Evolutionary conservation across 1,140 invertebrate species (phyloP), one percentile per base, ranked within the genome.

Genomic region (Drosophila teissieri): DNA sequence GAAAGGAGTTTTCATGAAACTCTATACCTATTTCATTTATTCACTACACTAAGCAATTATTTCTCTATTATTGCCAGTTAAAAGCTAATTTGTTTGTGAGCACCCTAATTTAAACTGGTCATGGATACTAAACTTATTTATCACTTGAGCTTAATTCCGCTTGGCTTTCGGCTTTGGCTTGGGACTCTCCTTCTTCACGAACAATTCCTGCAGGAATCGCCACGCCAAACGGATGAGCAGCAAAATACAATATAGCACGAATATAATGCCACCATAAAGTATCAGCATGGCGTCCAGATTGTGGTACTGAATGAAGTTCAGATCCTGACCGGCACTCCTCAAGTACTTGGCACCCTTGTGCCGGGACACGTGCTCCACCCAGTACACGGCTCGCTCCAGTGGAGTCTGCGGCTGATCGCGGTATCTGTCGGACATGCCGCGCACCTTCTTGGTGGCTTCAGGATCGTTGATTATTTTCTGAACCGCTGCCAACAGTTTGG

Each of bases 281-380:
- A 91, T 72, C 0, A 85, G 24, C 0, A 91, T 88, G 19, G 88
- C 73, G 91, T 95, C 95, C 36, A 95, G 58, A 56, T 93, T 88
- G 51, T 94, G 93, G 61, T 94, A 94, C 68, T 95, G 93, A 46
- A 94, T 91, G 76, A 94, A 93, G 56, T 93, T 93, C 0, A 95
- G 73, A 44, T 95, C 91, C 58, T 91, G 83, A 0, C 92, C 92
- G 12, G 92, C 68, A 10, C 93, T 93, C 37, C 93, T 91, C 1
- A 95, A 78, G 19, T 93, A 93, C 3, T 84, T 78, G 1, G 93
- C 93, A 49, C 93, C 93, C 12, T 93, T 93, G 91, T 95, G 95
- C 8, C 95, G 93, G 1, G 94, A 93, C 1, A 96, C 94, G 67
- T 96, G 94, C 84, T 96, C 96, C 0, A 94, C 92, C 95, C 95